Base-by-base conservation (phyloP, 2,888 invertebrate genomes). In the Harpalus rubripes region DNA sequence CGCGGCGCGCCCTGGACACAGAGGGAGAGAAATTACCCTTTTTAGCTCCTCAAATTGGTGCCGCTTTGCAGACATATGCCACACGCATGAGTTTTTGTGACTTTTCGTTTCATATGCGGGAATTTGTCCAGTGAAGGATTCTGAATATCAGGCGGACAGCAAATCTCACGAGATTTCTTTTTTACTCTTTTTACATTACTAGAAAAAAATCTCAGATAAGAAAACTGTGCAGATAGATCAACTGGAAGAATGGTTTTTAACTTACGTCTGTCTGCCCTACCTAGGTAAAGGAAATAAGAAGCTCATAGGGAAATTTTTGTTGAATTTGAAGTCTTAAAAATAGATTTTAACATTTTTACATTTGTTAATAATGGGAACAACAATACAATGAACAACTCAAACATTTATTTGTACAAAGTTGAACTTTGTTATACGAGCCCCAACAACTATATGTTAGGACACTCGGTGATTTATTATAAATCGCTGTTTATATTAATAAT, bases 1-100 rank as follows among this genome's bases (percentile, higher is more conserved):
- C 52, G 76, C 56, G 76, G 7, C 7, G 56, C 22, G 44, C 56
- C 32, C 56, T 26, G 76, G 76, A 26, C 41, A 39, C 41, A 39
- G 41, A 68, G 68, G 15, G 76, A 76, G 32, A 78, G 58, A 78
- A 78, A 78, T 78, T 78, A 78, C 78, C 78, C 78, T 78, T 78
- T 78, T 78, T 78, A 78, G 78, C 56, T 58, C 58, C 15, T 78
- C 58, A 78, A 78, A 78, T 78, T 78, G 78, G 78, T 58, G 78
- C 58, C 72, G 52, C 44, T 74, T 74, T 44, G 72, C 72, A 26
- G 72, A 74, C 72, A 74, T 74, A 74, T 74, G 72, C 72, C 32
- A 39, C 68, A 68, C 68, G 44, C 72, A 18, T 0, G 12, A 32
- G 72, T 74, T 74, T 74, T 74, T 74, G 72, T 74, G 72, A 74